These are phyloP conservation scores for Pachyuromys duprasi DNA, from an alignment of 2,797 vertebrate species.

Conservation along the genomic window DNA sequence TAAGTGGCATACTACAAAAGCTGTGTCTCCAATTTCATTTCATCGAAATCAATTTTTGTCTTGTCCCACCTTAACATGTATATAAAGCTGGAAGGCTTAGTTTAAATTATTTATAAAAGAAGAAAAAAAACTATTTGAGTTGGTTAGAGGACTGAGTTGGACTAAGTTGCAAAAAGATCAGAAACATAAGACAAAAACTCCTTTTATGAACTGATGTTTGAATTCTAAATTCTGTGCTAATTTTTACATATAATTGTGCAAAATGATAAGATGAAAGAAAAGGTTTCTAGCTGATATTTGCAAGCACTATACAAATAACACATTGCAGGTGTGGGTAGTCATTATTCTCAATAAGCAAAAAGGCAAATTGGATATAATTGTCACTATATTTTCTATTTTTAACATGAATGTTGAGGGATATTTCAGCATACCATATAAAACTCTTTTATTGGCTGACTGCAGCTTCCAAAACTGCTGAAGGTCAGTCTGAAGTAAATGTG, in stretches of 20 bases:
- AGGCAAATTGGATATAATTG: constrained; percentile 61
- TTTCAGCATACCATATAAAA: neutral
- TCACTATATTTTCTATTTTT: constrained; percentile 69
- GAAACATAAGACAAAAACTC: constrained; percentile 42
- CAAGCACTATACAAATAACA: constrained; percentile 70
- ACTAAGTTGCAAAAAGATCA: constrained; percentile 27
- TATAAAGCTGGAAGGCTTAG: neutral
- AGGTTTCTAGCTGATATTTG: constrained; percentile 46
- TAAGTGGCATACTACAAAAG: neutral
- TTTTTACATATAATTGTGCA: constrained; percentile 58
- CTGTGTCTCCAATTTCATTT: neutral
- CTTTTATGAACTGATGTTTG: constrained; percentile 57
- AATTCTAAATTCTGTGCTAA: constrained; percentile 65
- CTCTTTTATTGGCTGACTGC: constrained; percentile 2
- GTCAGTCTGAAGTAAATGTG: constrained; percentile 26
- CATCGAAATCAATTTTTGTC: constrained; percentile 28
- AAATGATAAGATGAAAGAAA: constrained; percentile 54
- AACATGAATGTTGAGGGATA: constrained; percentile 29
- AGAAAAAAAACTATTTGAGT: neutral
- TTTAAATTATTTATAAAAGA: constrained; percentile 65
- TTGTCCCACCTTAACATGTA: constrained; percentile 19
- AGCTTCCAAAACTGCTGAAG: constrained; percentile 21
- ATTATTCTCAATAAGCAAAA: constrained; percentile 68
- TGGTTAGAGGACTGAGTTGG: constrained; percentile 45
- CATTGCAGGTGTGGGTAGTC: constrained; percentile 68